Evolutionary conservation across 2,113 vertebrate species (phyloP).

Genomic region (Corythoichthys haematopterus): DNA sequence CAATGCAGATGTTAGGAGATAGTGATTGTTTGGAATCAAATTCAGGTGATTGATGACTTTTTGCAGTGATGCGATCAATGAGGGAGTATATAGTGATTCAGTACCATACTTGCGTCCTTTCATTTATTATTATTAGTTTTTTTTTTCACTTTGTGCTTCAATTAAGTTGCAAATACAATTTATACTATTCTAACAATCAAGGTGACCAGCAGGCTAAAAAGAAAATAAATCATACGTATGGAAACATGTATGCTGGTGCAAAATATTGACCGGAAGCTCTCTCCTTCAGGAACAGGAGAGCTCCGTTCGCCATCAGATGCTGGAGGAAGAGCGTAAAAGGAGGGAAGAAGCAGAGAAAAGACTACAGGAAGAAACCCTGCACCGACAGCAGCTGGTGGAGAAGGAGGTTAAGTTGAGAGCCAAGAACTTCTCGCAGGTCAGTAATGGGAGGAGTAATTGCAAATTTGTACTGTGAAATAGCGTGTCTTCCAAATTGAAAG

Average conservation of each 20-base stretch:
- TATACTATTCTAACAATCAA: neutral
- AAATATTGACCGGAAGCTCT: neutral
- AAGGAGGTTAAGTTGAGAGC: slow-evolving; percentile 93
- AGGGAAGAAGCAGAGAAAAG: slow-evolving; percentile 85
- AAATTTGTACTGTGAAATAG: slow-evolving; percentile 2
- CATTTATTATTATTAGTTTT: slow-evolving; percentile 26
- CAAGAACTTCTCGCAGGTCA: slow-evolving; percentile 93
- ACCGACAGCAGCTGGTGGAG: slow-evolving; percentile 88
- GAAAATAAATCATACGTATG: slow-evolving; percentile 24
- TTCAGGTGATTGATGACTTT: slow-evolving; percentile 27
- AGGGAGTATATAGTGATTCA: neutral
- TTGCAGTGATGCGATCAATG: slow-evolving; percentile 8
- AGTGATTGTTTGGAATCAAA: neutral
- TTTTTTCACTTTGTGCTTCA: slow-evolving; percentile 6
- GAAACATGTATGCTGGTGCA: slow-evolving; percentile 5
- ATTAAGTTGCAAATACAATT: neutral
- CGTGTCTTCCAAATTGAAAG: neutral
- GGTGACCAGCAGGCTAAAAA: slow-evolving; percentile 2
- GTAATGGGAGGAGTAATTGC: slow-evolving; percentile 7
- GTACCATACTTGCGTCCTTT: neutral
- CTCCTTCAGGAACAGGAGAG: slow-evolving; percentile 83
- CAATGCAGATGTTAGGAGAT: neutral
- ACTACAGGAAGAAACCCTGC: slow-evolving; percentile 83
- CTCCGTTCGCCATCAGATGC: slow-evolving; percentile 79
- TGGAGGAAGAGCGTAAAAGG: slow-evolving; percentile 87